phyloP scores from a whole-genome alignment of 1,140 invertebrate genomes.

The Bemisia tabaci region DNA sequence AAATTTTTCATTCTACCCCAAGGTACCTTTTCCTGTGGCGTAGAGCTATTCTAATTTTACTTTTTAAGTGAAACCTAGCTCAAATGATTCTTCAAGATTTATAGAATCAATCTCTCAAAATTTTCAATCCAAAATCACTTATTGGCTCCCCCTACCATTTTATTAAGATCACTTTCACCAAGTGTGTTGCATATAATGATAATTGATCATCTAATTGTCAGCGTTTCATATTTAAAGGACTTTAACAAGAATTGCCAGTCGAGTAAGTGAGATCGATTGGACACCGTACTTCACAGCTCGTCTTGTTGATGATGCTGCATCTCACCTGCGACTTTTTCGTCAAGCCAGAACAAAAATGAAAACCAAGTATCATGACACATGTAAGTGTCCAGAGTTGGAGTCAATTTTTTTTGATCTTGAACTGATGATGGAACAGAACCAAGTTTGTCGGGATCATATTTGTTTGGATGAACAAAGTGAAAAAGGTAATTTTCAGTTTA shows the following conservation, averaged over 20 bases:
- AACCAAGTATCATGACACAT: constrained; percentile 21
- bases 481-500: constrained; percentile 39
- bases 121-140: too few relatives aligned
- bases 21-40: too few relatives aligned
- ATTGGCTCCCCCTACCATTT: too few relatives aligned
- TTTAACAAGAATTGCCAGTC: constrained; percentile 26
- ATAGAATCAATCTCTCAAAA: too few relatives aligned
- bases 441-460: constrained; percentile 49
- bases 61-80: too few relatives aligned
- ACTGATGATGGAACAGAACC: constrained; percentile 64
- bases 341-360: constrained; percentile 51
- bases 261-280: constrained; percentile 80
- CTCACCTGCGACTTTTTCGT: constrained; percentile 68
- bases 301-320: constrained; percentile 79
- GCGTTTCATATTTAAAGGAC: not conserved
- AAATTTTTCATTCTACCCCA: too few relatives aligned
- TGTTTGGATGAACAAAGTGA: constrained; percentile 47
- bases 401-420: constrained; percentile 80
- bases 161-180: too few relatives aligned
- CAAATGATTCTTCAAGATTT: too few relatives aligned
- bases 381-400: constrained; percentile 34
- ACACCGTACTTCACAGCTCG: constrained; percentile 70
- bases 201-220: too few relatives aligned
- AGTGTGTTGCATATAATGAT: too few relatives aligned
- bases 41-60: too few relatives aligned